Conservation (phyloP, 2,797 vertebrate genomes). For the Alcedo quadribrachys region DNA sequence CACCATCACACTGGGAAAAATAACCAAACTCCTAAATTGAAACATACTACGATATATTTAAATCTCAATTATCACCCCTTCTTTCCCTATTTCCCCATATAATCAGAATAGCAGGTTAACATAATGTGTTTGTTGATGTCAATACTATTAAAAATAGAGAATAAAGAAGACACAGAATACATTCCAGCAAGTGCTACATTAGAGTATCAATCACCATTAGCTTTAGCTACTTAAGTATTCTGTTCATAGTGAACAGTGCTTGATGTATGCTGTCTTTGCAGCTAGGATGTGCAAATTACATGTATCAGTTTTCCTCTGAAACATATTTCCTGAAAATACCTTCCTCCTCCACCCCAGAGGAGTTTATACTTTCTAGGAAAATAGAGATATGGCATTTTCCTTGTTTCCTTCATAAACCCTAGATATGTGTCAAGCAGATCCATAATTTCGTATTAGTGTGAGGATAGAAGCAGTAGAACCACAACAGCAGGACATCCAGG, state of each 20-base stretch:
- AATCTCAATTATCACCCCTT: neutral
- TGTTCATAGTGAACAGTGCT: neutral
- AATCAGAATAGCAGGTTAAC: neutral
- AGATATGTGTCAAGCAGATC: constrained; percentile 4
- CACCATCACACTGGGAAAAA: neutral
- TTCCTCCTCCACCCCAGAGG: neutral
- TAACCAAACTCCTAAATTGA: neutral
- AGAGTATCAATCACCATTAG: neutral
- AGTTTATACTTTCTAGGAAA: neutral
- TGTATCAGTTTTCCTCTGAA: neutral
- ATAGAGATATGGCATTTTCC: neutral
- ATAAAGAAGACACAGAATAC: neutral
- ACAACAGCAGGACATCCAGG: constrained; percentile 11
- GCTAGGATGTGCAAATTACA: neutral
- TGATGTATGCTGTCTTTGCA: neutral
- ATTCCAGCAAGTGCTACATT: neutral
- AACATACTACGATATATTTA: constrained; percentile 20
- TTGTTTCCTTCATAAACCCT: neutral
- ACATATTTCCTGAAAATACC: neutral
- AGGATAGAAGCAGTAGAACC: constrained; percentile 10
- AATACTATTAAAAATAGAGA: neutral
- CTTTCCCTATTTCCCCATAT: neutral
- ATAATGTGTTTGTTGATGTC: neutral
- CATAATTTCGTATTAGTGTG: constrained; percentile 14
- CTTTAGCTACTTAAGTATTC: neutral